A percentile compares a stretch with the other conserved stretches of the same genome.
Conservation (phyloP, 2,113 vertebrate species). For the Toxostoma redivivum region DNA sequence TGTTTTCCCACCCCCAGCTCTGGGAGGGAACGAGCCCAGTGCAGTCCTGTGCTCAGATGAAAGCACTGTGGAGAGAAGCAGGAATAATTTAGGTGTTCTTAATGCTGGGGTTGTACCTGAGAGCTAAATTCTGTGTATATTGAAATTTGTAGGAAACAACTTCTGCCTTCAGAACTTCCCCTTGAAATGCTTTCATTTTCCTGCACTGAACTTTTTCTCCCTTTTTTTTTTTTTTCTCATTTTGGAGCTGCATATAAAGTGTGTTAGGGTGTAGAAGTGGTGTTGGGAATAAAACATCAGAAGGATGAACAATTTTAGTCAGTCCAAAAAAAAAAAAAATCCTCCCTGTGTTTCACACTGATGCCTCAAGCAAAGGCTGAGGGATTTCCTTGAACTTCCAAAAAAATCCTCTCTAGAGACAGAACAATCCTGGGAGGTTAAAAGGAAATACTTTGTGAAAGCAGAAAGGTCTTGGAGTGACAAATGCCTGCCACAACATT, state of each 20-base stretch:
- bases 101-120: background rate
- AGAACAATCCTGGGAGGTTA: background rate
- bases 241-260: background rate
- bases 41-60: background rate
- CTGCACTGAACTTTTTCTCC: background rate
- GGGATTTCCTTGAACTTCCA: constrained; percentile 33
- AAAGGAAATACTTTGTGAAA: background rate
- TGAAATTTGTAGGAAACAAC: background rate
- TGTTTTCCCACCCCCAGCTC: background rate
- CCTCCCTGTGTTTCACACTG: background rate
- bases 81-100: background rate
- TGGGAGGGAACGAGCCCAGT: background rate
- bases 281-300: constrained; percentile 19
- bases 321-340: background rate
- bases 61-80: background rate
- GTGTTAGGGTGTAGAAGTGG: background rate
- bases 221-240: rapidly evolving
- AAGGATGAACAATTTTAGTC: constrained; percentile 8
- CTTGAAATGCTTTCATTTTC: background rate
- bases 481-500: background rate
- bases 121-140: background rate
- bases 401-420: background rate
- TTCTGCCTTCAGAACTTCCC: background rate
- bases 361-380: constrained; percentile 28
- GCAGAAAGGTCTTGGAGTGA: background rate